Evolutionary conservation across 2,113 vertebrate species (phyloP).

Genomic region (Pelodiscus sinensis): DNA sequence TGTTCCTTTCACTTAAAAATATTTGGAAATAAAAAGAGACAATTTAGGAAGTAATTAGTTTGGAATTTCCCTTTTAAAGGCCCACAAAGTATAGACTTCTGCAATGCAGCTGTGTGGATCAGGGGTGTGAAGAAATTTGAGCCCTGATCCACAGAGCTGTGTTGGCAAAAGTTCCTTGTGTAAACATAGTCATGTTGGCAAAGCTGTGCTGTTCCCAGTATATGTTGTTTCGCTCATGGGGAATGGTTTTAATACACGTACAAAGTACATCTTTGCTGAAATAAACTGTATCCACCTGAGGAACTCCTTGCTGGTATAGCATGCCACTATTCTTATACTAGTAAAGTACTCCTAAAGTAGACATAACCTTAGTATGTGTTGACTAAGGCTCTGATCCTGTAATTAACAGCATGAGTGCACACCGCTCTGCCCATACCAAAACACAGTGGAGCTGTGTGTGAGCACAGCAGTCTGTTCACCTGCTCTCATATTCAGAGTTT

Average conservation of each 20-base stretch:
- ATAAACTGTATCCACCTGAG: not conserved
- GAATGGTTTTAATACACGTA: not conserved
- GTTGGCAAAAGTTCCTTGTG: not conserved
- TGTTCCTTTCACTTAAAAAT: conserved; percentile 3
- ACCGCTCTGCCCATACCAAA: not conserved
- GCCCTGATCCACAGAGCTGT: not conserved
- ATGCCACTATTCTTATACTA: not conserved
- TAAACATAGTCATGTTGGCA: not conserved
- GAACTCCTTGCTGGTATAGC: not conserved
- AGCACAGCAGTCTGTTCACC: not conserved
- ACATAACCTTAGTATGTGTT: not conserved
- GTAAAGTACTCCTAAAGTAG: not conserved
- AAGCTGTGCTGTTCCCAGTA: not conserved
- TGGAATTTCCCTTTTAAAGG: not conserved
- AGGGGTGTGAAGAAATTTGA: not conserved
- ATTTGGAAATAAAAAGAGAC: not conserved
- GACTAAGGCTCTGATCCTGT: not conserved
- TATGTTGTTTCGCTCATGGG: not conserved
- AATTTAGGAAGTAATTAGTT: not conserved
- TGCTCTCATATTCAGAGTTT: conserved; percentile 10
- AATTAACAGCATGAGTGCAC: not conserved
- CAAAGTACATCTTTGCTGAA: not conserved
- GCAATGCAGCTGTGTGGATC: not conserved
- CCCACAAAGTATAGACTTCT: not conserved
- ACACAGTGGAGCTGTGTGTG: not conserved